phyloP scores from a whole-genome alignment of 2,797 vertebrate species.

The Xyrichtys novacula region DNA sequence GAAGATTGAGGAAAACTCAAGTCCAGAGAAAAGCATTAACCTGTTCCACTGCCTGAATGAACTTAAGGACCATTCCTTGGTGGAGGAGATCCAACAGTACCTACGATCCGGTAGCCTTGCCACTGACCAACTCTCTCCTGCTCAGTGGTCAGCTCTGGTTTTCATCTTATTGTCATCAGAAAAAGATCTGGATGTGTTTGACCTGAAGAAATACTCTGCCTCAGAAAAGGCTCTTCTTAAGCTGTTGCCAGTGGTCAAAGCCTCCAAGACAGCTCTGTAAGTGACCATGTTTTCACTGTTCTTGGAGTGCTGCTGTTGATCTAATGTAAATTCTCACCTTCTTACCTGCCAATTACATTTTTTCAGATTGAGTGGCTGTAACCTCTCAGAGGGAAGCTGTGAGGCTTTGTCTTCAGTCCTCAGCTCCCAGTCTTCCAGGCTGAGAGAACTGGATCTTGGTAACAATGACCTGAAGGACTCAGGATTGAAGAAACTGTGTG shows the following conservation, averaged over 20 bases:
- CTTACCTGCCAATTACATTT: not conserved
- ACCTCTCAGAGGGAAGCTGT: conserved; percentile 16
- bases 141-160: conserved; percentile 18
- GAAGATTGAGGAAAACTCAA: not conserved
- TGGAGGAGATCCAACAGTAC: conserved; percentile 13
- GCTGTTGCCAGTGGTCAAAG: conserved; percentile 25
- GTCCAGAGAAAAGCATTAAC: conserved; percentile 20
- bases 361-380: conserved; percentile 15
- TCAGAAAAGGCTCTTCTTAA: conserved; percentile 8
- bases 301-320: no score
- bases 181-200: conserved; percentile 15
- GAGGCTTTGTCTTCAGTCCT: conserved; percentile 14
- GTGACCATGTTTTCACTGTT: not conserved
- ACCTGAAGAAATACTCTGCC: conserved; percentile 7
- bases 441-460: conserved; percentile 18
- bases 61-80: not conserved
- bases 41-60: conserved; percentile 8
- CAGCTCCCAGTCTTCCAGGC: not conserved
- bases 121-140: conserved; percentile 1
- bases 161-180: conserved; percentile 17
- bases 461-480: conserved; percentile 13
- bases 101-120: not conserved
- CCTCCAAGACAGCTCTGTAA: conserved; percentile 22
- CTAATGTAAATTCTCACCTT: not conserved
- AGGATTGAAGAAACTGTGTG: not conserved